Percentiles rank a stretch among this genome's conserved stretches.
Conservation (phyloP, 2,888 invertebrate genomes). For the Coecobrya sp. region DNA sequence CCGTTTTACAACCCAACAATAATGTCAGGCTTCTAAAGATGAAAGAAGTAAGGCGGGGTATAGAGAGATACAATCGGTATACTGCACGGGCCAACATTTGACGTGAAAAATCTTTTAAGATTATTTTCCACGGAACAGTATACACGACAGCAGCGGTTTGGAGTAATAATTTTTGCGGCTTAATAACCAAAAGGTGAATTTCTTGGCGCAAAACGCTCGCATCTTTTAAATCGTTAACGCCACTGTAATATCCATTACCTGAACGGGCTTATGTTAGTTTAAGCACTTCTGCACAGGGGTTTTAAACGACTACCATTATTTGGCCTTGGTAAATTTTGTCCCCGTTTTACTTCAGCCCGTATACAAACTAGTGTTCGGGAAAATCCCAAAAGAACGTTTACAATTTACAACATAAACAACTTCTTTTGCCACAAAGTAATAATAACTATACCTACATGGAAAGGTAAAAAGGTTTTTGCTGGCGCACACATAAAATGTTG, state of each 20-base stretch:
- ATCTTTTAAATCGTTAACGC: constrained; percentile 23
- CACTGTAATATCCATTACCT: constrained; percentile 46
- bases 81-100: background rate
- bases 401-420: constrained; percentile 61
- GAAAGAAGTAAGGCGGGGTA: too few species aligned
- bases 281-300: background rate
- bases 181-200: constrained; percentile 9
- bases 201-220: background rate
- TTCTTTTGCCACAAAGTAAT: constrained; percentile 61
- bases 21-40: background rate
- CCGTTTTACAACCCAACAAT: background rate
- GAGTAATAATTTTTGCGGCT: constrained; percentile 8
- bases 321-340: constrained; percentile 35
- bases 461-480: constrained; percentile 56
- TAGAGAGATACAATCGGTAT: background rate
- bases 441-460: constrained; percentile 18
- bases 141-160: background rate
- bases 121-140: background rate
- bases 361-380: background rate
- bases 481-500: constrained; percentile 37
- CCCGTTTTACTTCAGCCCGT: background rate
- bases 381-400: constrained; percentile 53
- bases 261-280: constrained; percentile 39
- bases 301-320: constrained; percentile 30
- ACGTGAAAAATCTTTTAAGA: background rate